phyloP scores from a whole-genome alignment of 2,888 invertebrate species.

The Cryptocephalus moraei region DNA sequence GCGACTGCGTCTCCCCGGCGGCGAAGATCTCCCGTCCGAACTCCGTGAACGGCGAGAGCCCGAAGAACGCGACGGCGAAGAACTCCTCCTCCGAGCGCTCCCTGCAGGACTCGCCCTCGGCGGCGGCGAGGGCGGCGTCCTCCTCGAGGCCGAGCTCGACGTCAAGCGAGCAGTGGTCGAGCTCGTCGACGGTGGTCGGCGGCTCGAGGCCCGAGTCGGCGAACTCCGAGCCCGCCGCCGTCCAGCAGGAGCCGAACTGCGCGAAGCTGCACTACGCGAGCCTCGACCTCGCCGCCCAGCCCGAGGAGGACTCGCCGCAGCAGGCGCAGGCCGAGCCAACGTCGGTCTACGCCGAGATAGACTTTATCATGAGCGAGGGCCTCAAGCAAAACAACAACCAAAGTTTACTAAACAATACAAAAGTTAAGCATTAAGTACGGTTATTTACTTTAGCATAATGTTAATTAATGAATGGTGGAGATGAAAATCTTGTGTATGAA shows the following conservation, averaged over 20 bases:
- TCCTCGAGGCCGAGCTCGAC: conserved; percentile 32
- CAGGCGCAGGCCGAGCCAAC: conserved; percentile 27
- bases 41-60: conserved; percentile 33
- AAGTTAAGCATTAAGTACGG: conserved; percentile 21
- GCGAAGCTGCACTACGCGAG: conserved; percentile 53
- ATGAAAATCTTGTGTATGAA: too few species aligned
- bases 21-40: conserved; percentile 31
- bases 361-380: conserved; percentile 58
- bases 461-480: too few species aligned
- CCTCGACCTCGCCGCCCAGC: conserved; percentile 46
- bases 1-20: conserved; percentile 20
- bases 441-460: too few species aligned
- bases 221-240: conserved; percentile 21
- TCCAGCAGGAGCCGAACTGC: neutral
- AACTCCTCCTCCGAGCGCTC: too few species aligned
- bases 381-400: conserved; percentile 22
- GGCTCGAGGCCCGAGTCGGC: conserved; percentile 34
- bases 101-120: neutral
- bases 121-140: conserved; percentile 6
- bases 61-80: conserved; percentile 16
- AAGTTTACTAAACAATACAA: conserved; percentile 20
- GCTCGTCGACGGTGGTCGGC: conserved; percentile 34
- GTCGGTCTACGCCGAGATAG: conserved; percentile 70
- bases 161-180: conserved; percentile 32
- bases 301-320: conserved; percentile 12